Evolutionary conservation across 2,113 vertebrate genomes (phyloP).

Genomic region (Craseonycteris thonglongyai): DNA sequence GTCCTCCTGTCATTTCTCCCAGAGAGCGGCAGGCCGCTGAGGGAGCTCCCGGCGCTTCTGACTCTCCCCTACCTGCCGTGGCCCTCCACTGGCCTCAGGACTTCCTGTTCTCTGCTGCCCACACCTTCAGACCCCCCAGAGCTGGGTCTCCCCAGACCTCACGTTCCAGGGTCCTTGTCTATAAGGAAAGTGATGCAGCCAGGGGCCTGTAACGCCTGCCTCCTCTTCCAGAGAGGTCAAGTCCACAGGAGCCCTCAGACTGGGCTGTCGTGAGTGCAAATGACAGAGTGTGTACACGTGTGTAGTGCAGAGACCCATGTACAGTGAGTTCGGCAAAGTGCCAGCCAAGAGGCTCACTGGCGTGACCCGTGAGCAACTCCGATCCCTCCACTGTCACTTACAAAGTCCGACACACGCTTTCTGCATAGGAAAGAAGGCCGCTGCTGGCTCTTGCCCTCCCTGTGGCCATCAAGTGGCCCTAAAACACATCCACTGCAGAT

Average conservation of each 20-base stretch:
- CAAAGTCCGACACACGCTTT: not conserved
- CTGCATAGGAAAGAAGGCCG: not conserved
- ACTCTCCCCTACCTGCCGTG: not conserved
- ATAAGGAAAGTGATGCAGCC: not conserved
- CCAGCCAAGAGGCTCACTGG: not conserved
- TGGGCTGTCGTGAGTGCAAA: not conserved
- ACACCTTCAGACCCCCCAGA: not conserved
- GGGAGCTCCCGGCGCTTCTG: not conserved
- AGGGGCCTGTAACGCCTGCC: not conserved
- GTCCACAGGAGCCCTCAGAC: not conserved
- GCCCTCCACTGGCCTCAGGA: not conserved
- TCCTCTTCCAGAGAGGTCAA: not conserved
- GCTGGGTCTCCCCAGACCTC: not conserved
- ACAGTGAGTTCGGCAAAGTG: not conserved
- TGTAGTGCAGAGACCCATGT: not conserved
- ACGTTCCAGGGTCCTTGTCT: not conserved
- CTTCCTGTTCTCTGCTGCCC: not conserved
- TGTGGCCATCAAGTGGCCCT: not conserved
- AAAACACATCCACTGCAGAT: conserved; percentile 24
- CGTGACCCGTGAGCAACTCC: not conserved
- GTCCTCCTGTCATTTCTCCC: not conserved
- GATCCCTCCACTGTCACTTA: not conserved
- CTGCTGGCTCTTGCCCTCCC: not conserved
- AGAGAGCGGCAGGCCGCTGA: not conserved
- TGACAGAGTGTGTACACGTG: not conserved